Evolutionary conservation across 2,113 vertebrate species (phyloP), one percentile per base, ranked within the genome.

Genomic region (Nettapus auritus): DNA sequence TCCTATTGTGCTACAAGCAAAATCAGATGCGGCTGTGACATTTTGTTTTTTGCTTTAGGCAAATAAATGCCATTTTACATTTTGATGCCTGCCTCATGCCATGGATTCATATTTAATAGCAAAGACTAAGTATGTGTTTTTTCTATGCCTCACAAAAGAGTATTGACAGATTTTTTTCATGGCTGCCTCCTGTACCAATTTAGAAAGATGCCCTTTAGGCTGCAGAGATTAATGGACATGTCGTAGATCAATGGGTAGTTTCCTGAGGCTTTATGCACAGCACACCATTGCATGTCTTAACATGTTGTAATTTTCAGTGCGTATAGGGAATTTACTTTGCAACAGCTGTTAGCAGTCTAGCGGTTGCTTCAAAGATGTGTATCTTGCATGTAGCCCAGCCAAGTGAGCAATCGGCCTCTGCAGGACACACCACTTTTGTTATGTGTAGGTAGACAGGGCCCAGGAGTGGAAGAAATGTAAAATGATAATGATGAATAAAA

Each of bases 151-250:
- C 69, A 62, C 42, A 90, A 81, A 69, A 83, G 68, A 18, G 6
- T 93, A 92, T 94, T 88, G 91, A 93, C 46, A 86, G 56, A 84
- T 95, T 77, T 87, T 93, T 82, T 88, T 90, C 82, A 52, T 64
- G 76, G 48, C 83, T 95, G 88, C 55, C 68, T 92, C 76, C 46
- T 88, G n/a, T 81, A 88, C 46, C n/a, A 75, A 83, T 90, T 97
- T 93, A 95, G 90, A 88, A 95, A 86, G 71, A 92, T 90, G 86
- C 82, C 94, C 88, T 95, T 92, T 90, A 91, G 95, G 90, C 90
- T 88, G 68, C 42, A 93, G 73, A 93, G 83, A 93, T 92, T 92
- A 92, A 96, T 90, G 94, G 88, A 75, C 80, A 25, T 77, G 70
- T 73, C 75, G 42, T 44, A 92, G 90, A 96, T 97, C 90, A 90